Conservation (phyloP, 2,888 invertebrate genomes). For the Plebejus argus region DNA sequence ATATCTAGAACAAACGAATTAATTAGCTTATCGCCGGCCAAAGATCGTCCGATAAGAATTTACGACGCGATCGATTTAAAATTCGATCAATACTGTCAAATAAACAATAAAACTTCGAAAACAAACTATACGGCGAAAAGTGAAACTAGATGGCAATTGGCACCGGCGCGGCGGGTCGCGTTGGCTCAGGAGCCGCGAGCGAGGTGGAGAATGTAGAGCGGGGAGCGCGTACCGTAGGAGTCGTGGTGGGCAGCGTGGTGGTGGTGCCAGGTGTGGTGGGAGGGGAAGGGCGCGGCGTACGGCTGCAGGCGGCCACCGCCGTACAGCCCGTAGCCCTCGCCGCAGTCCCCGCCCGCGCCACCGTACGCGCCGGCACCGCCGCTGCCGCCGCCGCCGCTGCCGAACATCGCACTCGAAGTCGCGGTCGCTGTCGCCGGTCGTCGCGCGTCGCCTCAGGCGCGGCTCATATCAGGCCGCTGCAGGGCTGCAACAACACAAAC, state of each 20-base stretch:
- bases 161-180: constrained; percentile 11
- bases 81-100: not conserved
- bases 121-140: not conserved
- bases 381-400: constrained; percentile 46
- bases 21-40: constrained; percentile 20
- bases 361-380: constrained; percentile 51
- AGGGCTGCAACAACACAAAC: constrained; percentile 22
- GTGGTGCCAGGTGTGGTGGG: constrained; percentile 75
- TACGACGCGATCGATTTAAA: not conserved
- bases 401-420: constrained; percentile 43
- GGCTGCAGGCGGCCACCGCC: constrained; percentile 68
- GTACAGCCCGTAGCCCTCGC: constrained; percentile 65
- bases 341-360: constrained; percentile 55
- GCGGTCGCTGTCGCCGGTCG: not conserved
- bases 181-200: constrained; percentile 11
- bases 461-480: constrained; percentile 1
- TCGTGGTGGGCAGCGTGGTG: constrained; percentile 69
- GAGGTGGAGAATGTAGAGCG: not conserved
- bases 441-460: not conserved
- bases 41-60: constrained; percentile 22
- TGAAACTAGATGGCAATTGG: constrained; percentile 14
- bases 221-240: constrained; percentile 57
- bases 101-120: not conserved
- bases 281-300: constrained; percentile 74
- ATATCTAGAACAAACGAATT: not conserved